These are phyloP conservation scores for Pseudorhiza aurosa DNA, from an alignment of 30 jellyfish, hydroid and myxozoan genomes.

Conservation along the genomic window DNA sequence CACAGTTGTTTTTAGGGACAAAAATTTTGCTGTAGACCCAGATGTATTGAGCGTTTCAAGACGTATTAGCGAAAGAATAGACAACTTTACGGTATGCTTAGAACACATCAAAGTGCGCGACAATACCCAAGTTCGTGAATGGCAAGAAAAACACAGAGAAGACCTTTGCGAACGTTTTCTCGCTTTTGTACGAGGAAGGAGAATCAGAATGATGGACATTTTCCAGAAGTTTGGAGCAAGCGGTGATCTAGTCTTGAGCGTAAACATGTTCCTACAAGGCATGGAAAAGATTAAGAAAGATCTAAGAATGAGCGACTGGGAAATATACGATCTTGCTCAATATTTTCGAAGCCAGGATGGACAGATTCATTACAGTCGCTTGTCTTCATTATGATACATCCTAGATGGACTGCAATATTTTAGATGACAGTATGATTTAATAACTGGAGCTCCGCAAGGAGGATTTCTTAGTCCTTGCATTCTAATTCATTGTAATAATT, in stretches of 20 bases:
- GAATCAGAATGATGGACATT: constrained; percentile 28
- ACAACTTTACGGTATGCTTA: not conserved
- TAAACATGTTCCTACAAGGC: constrained; percentile 25
- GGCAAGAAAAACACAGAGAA: constrained; percentile 54
- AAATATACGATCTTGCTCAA: constrained; percentile 36
- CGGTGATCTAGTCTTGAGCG: constrained; percentile 49
- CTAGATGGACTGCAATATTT: no score
- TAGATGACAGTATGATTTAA: no score
- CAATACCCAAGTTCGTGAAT: not conserved
- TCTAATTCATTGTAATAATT: no score
- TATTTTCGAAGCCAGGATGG: constrained; percentile 43
- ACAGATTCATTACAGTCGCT: constrained; percentile 29
- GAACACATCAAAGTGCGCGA: constrained; percentile 27
- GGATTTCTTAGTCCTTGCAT: no score
- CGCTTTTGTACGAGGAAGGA: constrained; percentile 38
- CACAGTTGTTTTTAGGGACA: constrained; percentile 30
- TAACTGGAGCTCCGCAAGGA: no score
- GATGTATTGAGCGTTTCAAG: not conserved
- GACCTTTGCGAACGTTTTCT: constrained; percentile 44
- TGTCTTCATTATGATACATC: constrained; percentile 20
- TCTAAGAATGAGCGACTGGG: constrained; percentile 53
- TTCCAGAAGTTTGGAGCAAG: constrained; percentile 52
- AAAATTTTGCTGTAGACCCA: constrained; percentile 13
- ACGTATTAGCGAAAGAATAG: not conserved
- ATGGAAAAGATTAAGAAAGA: constrained; percentile 27